Evolutionary conservation across 2,888 invertebrate species (phyloP).

Genomic region (Hylaea fasciaria): DNA sequence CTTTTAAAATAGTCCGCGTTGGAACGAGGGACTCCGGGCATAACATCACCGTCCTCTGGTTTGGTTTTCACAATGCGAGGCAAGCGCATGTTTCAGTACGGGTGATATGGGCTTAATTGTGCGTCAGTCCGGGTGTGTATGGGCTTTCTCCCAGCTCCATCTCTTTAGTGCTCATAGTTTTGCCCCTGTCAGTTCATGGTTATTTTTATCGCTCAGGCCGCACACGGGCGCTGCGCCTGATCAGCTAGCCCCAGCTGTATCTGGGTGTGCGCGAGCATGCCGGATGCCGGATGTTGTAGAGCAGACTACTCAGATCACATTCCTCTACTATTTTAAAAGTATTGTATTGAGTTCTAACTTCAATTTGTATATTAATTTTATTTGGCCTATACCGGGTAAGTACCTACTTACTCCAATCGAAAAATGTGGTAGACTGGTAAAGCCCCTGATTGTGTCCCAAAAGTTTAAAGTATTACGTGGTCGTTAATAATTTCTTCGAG

Average conservation of each 20-base stretch:
- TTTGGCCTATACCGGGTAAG: not conserved
- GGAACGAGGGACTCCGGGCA: constrained; percentile 57
- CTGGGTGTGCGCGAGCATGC: too few species aligned
- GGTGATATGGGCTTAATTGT: too few species aligned
- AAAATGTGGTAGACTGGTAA: constrained; percentile 53
- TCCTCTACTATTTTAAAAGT: constrained; percentile 59
- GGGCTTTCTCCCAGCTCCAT: constrained; percentile 99
- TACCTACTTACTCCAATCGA: not conserved
- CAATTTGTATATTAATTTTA: constrained; percentile 44
- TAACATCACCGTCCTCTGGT: constrained; percentile 73
- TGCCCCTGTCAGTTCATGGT: too few species aligned
- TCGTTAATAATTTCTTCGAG: constrained; percentile 65
- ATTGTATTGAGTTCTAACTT: constrained; percentile 30
- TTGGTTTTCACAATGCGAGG: constrained; percentile 80
- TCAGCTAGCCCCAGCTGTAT: too few species aligned
- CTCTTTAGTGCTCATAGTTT: too few species aligned
- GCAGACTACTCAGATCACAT: constrained; percentile 76
- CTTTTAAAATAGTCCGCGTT: constrained; percentile 41
- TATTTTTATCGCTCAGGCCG: too few species aligned
- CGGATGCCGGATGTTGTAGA: too few species aligned
- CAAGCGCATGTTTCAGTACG: constrained; percentile 86
- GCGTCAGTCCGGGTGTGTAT: too few species aligned
- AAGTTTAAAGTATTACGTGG: constrained; percentile 62
- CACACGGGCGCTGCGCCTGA: too few species aligned
- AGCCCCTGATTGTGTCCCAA: constrained; percentile 67